Conservation (phyloP, 2,888 invertebrate species). For the Tetragonula carbonaria region DNA sequence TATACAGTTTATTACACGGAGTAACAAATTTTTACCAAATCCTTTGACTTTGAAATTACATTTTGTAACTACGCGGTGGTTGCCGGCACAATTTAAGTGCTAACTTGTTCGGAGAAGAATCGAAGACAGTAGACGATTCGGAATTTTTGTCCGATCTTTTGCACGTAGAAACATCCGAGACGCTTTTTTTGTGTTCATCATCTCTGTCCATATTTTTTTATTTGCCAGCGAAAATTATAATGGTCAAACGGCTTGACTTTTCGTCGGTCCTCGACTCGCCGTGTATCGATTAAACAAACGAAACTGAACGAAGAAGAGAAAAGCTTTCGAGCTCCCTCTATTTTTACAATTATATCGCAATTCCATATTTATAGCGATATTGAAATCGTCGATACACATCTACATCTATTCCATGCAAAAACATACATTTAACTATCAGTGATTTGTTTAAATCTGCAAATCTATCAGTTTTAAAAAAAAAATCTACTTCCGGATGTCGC, state of each 20-base stretch:
- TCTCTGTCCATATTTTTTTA: conserved; percentile 33
- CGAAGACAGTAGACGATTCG: not conserved
- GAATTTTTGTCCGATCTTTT: not conserved
- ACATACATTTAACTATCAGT: not conserved
- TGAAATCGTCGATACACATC: too few species aligned
- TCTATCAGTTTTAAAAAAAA: not conserved
- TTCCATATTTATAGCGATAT: not conserved
- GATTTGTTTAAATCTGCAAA: not conserved
- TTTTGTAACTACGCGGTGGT: conserved; percentile 23
- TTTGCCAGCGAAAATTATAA: not conserved
- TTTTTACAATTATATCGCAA: not conserved
- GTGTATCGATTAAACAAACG: conserved; percentile 56
- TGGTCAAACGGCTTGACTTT: not conserved
- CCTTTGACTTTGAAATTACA: conserved; percentile 21
- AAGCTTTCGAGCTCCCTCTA: not conserved
- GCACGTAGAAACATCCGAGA: not conserved
- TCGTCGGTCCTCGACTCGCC: not conserved
- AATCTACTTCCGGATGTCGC: not conserved
- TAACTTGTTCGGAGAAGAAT: not conserved
- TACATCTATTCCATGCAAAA: too few species aligned
- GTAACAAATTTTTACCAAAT: not conserved
- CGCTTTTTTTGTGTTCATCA: not conserved
- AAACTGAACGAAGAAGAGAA: not conserved
- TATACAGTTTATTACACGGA: too few species aligned
- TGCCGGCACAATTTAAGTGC: conserved; percentile 33